Base-by-base conservation (phyloP, 2,797 vertebrate species). In the Selene dorsalis region DNA sequence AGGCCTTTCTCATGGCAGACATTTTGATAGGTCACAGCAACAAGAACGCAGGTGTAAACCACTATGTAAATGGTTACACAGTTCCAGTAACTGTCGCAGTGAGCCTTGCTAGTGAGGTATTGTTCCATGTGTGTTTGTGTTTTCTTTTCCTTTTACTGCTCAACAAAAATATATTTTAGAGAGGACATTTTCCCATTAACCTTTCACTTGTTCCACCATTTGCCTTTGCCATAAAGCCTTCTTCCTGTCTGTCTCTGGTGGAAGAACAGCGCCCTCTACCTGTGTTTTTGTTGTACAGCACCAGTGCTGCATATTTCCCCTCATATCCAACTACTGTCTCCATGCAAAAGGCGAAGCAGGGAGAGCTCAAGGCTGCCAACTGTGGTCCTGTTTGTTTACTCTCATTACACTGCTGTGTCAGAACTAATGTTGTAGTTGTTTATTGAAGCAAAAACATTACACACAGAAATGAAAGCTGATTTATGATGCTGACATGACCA, bases 241-340 rank as follows among this genome's bases (percentile, higher is more conserved):
- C 43, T 1, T 59, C 18, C 13, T 45, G 2, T 62, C 17, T 28
- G 4, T 22, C 13, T 78, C 18, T 73, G 45, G 47, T 75, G 56
- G 68, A 13, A 18, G 17, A 73, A 68, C 56, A 77, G 82, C 60
- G 61, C 82, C 88, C 83, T 74, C 90, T 83, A 39, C 10, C 69
- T 71, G 84, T 63, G 4, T 10, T 13, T 3, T n/a, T 7, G 6
- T 4, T 18, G 41, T 56, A 73, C n/a, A 53, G 5, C 76, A 79
- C 20, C 5, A 11, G 0, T 0, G 18, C 41, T 6, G 6, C 13
- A 45, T 13, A 2, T 39, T 75, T 38, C 3, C 50, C 55, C 66
- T 69, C 11, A 57, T 13, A 30, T 45, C 43, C 17, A 48, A 52
- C 53, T 35, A 50, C 47, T 11, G 26, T 65, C 35, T 61, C 59